A percentile compares a stretch with the other conserved stretches of the same genome.
These are phyloP conservation scores for Panagrolaimus sp. DNA, from an alignment of 1,140 invertebrate genomes.

Conservation along the genomic window DNA sequence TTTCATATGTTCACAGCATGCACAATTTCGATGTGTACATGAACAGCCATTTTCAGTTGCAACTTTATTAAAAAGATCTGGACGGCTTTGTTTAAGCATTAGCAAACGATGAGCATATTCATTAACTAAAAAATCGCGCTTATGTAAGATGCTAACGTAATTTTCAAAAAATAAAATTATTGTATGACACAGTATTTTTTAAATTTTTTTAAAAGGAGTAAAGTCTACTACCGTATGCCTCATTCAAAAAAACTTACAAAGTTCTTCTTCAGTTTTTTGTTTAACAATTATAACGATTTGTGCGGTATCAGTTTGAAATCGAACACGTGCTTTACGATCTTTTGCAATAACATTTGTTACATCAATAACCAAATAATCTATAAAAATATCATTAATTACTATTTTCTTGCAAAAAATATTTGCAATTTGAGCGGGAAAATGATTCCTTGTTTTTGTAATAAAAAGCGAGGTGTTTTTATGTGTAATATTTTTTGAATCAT, in stretches of 20 bases:
- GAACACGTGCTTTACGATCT: constrained; percentile 26
- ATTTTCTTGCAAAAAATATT: background rate
- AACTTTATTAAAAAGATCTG: background rate
- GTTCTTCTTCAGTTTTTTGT: constrained; percentile 12
- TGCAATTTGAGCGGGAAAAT: constrained; percentile 5
- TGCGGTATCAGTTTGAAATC: constrained; percentile 36
- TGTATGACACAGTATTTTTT: too few species aligned
- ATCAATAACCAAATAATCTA: constrained; percentile 43
- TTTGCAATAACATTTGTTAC: constrained; percentile 37
- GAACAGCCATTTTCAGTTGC: background rate
- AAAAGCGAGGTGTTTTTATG: too few species aligned
- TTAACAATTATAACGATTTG: constrained; percentile 16
- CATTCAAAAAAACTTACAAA: constrained; percentile 10
- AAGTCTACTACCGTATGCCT: too few species aligned
- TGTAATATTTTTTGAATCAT: too few species aligned
- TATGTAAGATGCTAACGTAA: too few species aligned
- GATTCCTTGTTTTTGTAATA: constrained; percentile 17
- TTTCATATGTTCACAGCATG: constrained; percentile 50
- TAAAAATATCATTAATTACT: constrained; percentile 25
- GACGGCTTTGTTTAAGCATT: background rate
- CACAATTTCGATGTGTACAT: constrained; percentile 34
- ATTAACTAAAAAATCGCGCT: background rate
- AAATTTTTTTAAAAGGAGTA: too few species aligned
- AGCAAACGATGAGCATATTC: background rate
- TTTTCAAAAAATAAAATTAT: too few species aligned